Evolutionary conservation across 2,888 invertebrate genomes (phyloP).

Genomic region (Toxonevra muliebris): DNA sequence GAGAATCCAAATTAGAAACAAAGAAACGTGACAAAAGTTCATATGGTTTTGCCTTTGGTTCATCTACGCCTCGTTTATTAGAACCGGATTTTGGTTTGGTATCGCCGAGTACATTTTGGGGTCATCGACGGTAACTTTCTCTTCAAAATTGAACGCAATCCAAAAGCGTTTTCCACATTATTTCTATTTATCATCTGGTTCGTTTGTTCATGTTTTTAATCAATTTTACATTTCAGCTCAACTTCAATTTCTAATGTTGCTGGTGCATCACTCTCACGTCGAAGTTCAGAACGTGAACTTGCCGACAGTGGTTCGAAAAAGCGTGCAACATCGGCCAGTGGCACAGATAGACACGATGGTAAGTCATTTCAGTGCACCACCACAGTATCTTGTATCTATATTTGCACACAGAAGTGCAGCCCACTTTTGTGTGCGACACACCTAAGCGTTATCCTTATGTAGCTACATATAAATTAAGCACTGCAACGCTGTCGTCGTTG

Average conservation of each 20-base stretch:
- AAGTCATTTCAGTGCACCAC: slow-evolving; percentile 43
- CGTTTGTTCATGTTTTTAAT: neutral
- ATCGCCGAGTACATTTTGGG: slow-evolving; percentile 74
- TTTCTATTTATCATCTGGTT: neutral
- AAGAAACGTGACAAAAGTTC: slow-evolving; percentile 80
- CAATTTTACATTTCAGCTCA: slow-evolving; percentile 69
- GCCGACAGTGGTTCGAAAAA: slow-evolving; percentile 75
- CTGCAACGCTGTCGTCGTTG: neutral
- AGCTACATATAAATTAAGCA: neutral
- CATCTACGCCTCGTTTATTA: slow-evolving; percentile 87
- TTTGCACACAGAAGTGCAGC: no score
- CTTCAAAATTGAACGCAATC: neutral
- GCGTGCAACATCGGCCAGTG: slow-evolving; percentile 77
- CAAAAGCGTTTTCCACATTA: neutral
- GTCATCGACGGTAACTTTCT: slow-evolving; percentile 74
- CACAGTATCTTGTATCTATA: no score
- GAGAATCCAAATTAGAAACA: slow-evolving; percentile 82
- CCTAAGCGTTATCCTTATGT: no score
- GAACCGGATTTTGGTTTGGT: slow-evolving; percentile 78
- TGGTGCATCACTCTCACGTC: slow-evolving; percentile 80
- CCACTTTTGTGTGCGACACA: no score
- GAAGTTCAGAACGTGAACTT: slow-evolving; percentile 85
- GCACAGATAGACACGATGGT: slow-evolving; percentile 76
- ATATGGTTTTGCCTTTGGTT: slow-evolving; percentile 88
- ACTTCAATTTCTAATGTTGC: slow-evolving; percentile 92